Evolutionary conservation across 92 coral and sea anemone genomes (phyloP).

Genomic region (Diadumene lineata): DNA sequence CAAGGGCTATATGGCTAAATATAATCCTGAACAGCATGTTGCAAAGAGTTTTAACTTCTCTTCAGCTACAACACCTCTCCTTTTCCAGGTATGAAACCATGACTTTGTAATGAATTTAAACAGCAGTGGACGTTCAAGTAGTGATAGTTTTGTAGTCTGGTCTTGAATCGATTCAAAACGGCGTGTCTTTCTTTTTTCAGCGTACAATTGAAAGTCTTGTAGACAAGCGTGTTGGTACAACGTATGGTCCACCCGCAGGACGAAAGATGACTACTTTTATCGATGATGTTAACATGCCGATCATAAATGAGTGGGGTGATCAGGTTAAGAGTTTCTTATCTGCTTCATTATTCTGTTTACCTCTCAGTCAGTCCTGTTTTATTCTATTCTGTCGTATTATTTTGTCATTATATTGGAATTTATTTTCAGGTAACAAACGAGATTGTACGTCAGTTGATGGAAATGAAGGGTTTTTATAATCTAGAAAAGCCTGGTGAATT

Average conservation of each 20-base stretch:
- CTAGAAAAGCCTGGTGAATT: slow-evolving; percentile 94
- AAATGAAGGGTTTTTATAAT: slow-evolving; percentile 83
- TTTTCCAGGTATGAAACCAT: slow-evolving; percentile 75
- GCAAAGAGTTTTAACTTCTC: slow-evolving; percentile 87
- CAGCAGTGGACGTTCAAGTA: background rate
- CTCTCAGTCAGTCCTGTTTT: too few species aligned
- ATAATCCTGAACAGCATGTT: slow-evolving; percentile 84
- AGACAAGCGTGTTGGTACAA: slow-evolving; percentile 92
- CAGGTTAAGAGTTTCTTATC: slow-evolving; percentile 41
- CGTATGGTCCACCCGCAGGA: slow-evolving; percentile 94
- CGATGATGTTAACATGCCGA: slow-evolving; percentile 87
- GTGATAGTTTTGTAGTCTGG: background rate
- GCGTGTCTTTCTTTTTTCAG: slow-evolving; percentile 28
- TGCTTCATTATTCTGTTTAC: too few species aligned
- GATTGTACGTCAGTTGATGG: slow-evolving; percentile 89
- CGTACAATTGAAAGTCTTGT: slow-evolving; percentile 89
- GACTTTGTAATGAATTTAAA: background rate
- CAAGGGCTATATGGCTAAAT: slow-evolving; percentile 83
- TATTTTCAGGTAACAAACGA: slow-evolving; percentile 73
- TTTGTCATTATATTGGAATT: too few species aligned
- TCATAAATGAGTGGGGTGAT: slow-evolving; percentile 92
- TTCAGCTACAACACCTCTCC: slow-evolving; percentile 83
- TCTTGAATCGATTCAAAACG: background rate
- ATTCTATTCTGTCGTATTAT: too few species aligned
- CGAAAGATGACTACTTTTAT: slow-evolving; percentile 85